Conservation (phyloP, 2,113 vertebrate species). For the Lophius piscatorius region DNA sequence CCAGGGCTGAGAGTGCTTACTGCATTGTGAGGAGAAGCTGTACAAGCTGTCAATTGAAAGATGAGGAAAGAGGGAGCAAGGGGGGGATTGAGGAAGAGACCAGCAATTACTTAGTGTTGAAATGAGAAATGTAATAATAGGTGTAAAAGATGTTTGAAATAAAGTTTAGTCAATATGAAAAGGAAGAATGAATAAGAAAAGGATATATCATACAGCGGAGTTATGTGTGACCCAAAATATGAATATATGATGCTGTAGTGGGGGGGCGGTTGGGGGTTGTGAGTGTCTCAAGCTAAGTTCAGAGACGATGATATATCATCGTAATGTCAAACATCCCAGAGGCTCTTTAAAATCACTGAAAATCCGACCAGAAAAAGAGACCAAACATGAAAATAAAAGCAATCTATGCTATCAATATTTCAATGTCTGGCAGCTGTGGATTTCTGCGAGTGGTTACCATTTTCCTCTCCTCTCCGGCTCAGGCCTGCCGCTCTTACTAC, state of each 20-base stretch:
- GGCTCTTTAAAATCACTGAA: constrained; percentile 17
- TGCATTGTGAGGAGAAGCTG: constrained; percentile 59
- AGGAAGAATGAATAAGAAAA: constrained; percentile 13
- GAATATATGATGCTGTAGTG: constrained; percentile 2
- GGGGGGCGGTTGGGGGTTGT: constrained; percentile 30
- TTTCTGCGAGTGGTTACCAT: constrained; percentile 20
- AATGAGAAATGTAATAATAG: constrained; percentile 12
- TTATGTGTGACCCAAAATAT: constrained; percentile 38
- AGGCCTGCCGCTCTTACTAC: constrained; percentile 55
- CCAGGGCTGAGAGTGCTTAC: constrained; percentile 31
- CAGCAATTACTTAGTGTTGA: constrained; percentile 14
- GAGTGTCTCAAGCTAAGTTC: constrained; percentile 29
- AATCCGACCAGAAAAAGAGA: constrained; percentile 10
- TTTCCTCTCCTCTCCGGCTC: constrained; percentile 10
- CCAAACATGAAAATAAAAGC: constrained; percentile 5
- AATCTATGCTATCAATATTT: constrained; percentile 22
- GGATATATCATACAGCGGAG: constrained; percentile 12
- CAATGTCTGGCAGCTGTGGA: constrained; percentile 36
- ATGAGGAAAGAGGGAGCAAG: constrained; percentile 4
- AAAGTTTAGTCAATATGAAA: constrained; percentile 15
- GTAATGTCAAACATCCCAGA: neutral
- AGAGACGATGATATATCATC: constrained; percentile 16
- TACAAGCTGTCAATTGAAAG: constrained; percentile 56
- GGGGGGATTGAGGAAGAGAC: constrained; percentile 20
- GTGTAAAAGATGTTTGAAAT: neutral